Percentiles rank a stretch among this genome's conserved stretches.
Evolutionary conservation across 2,113 vertebrate species (phyloP).

Genomic region (Scartelaos histophorus): DNA sequence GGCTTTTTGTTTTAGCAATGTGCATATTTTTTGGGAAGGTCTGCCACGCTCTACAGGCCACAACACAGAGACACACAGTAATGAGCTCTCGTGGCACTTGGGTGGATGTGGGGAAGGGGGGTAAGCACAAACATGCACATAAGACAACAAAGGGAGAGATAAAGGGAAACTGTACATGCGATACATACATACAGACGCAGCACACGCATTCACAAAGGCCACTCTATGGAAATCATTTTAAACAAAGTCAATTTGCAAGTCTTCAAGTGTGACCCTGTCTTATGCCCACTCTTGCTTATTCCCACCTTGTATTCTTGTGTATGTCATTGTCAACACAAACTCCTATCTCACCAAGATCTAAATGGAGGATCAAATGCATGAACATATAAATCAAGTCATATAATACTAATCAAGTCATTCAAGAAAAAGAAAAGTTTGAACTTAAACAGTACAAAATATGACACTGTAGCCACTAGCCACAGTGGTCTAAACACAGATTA

Average conservation of each 20-base stretch:
- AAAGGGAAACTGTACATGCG: constrained; percentile 9
- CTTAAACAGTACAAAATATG: background rate
- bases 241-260: constrained; percentile 36
- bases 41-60: constrained; percentile 72
- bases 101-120: constrained; percentile 12
- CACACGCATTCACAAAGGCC: constrained; percentile 27
- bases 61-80: constrained; percentile 71
- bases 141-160: constrained; percentile 13
- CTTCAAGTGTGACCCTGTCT: constrained; percentile 37
- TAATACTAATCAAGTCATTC: background rate
- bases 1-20: constrained; percentile 62
- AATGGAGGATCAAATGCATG: constrained; percentile 14
- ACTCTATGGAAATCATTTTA: background rate
- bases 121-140: constrained; percentile 13
- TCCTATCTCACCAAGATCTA: constrained; percentile 24
- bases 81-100: constrained; percentile 71
- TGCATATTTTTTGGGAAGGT: constrained; percentile 76
- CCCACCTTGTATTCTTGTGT: constrained; percentile 6
- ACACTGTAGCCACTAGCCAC: background rate
- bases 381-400: background rate
- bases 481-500: background rate
- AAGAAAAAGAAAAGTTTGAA: background rate
- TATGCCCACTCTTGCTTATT: constrained; percentile 37
- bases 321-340: constrained; percentile 8
- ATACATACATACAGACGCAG: constrained; percentile 40